Evolutionary conservation across 2,888 invertebrate genomes (phyloP).

Genomic region (Hypena proboscidalis): DNA sequence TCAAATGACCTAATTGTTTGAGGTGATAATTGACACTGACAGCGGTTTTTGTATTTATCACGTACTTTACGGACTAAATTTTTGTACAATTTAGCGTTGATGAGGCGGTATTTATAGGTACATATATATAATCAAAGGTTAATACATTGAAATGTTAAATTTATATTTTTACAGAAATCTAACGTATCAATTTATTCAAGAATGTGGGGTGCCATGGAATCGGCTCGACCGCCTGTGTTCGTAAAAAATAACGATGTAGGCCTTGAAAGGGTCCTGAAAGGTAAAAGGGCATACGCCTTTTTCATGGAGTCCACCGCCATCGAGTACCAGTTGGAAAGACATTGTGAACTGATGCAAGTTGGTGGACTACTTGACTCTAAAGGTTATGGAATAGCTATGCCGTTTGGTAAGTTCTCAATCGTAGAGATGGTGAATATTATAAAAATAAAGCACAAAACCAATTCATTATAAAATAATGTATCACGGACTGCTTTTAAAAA

Average conservation of each 20-base stretch:
- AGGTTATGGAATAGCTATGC: conserved; percentile 97
- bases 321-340: conserved; percentile 95
- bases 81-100: too few species aligned
- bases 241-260: conserved; percentile 94
- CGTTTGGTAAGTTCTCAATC: conserved; percentile 88
- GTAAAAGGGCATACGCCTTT: conserved; percentile 94
- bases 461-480: too few species aligned
- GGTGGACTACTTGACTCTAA: conserved; percentile 93
- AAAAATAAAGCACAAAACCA: too few species aligned
- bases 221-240: conserved; percentile 93
- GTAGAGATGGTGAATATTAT: too few species aligned
- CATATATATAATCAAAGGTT: too few species aligned
- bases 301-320: conserved; percentile 98
- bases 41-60: too few species aligned
- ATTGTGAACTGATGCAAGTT: conserved; percentile 94
- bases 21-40: too few species aligned
- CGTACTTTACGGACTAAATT: too few species aligned
- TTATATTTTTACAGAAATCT: conserved; percentile 87
- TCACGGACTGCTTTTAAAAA: too few species aligned
- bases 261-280: conserved; percentile 92
- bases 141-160: too few species aligned
- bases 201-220: conserved; percentile 97
- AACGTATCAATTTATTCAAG: conserved; percentile 95
- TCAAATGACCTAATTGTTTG: too few species aligned
- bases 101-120: too few species aligned